These are phyloP conservation scores for Drosophila quasianomalipes DNA, from an alignment of 2,888 invertebrate genomes.

Conservation along the genomic window DNA sequence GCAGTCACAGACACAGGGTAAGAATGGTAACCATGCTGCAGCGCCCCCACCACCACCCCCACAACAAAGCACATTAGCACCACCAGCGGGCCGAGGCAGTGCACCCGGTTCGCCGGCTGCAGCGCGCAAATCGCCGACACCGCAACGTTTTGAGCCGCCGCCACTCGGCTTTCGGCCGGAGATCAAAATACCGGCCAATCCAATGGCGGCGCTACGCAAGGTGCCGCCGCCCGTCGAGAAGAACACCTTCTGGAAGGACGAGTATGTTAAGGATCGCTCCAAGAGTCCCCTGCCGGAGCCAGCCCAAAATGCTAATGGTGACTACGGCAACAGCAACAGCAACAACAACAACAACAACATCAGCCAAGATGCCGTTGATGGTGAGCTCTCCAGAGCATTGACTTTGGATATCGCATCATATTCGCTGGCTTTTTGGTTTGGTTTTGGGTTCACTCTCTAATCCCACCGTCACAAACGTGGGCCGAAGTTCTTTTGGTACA, in stretches of 20 bases:
- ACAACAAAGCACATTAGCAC: conserved; percentile 83
- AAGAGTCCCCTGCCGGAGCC: conserved; percentile 84
- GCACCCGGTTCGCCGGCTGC: conserved; percentile 85
- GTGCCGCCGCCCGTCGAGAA: conserved; percentile 90
- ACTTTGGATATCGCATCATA: conserved; percentile 39
- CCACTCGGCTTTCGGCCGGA: conserved; percentile 89
- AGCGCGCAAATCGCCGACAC: conserved; percentile 86
- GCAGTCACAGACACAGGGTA: conserved; percentile 65
- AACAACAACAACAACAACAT: conserved; percentile 21
- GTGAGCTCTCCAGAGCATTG: conserved; percentile 60
- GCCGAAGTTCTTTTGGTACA: conserved; percentile 45
- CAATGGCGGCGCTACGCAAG: conserved; percentile 89
- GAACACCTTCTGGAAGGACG: conserved; percentile 88
- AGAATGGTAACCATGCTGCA: conserved; percentile 85
- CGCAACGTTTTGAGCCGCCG: conserved; percentile 86
- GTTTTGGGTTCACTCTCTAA: conserved; percentile 63
- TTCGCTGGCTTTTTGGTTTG: conserved; percentile 65
- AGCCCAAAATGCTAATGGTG: conserved; percentile 26
- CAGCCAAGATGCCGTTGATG: conserved; percentile 69
- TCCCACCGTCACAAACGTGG: conserved; percentile 31
- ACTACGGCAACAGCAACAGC: conserved; percentile 38
- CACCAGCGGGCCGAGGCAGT: conserved; percentile 81
- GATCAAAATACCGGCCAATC: conserved; percentile 91
- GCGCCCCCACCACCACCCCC: conserved; percentile 85
- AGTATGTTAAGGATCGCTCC: conserved; percentile 86